A percentile compares a stretch with the other conserved stretches of the same genome.
phyloP scores from a whole-genome alignment of 1,140 invertebrate genomes.

The Monomorium pharaonis region DNA sequence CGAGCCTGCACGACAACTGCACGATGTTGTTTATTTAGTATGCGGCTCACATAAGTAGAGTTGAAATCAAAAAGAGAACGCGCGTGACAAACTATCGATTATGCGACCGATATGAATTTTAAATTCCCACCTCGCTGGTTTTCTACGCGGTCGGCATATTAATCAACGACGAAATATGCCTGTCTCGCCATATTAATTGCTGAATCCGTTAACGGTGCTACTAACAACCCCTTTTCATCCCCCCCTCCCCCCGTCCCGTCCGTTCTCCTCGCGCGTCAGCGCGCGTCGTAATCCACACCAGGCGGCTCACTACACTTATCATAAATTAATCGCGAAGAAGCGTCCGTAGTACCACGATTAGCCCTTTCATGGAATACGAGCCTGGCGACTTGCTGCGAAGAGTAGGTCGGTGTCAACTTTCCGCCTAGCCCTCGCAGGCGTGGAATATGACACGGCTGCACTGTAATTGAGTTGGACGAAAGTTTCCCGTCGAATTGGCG shows the following conservation, averaged over 20 bases:
- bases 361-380: slow-evolving; percentile 34
- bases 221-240: neutral
- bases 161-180: slow-evolving; percentile 48
- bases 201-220: slow-evolving; percentile 66
- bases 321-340: slow-evolving; percentile 65
- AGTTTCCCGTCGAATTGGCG: slow-evolving; percentile 38
- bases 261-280: no score
- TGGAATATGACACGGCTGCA: slow-evolving; percentile 4
- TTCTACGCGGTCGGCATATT: slow-evolving; percentile 32
- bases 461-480: slow-evolving; percentile 53
- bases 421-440: slow-evolving; percentile 29
- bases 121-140: slow-evolving; percentile 34
- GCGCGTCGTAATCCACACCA: slow-evolving; percentile 47
- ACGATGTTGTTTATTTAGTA: slow-evolving; percentile 6
- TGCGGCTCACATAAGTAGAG: neutral
- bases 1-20: neutral
- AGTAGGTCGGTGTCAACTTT: slow-evolving; percentile 56
- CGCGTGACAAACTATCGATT: slow-evolving; percentile 50
- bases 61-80: slow-evolving; percentile 31
- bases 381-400: slow-evolving; percentile 7
- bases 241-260: no score
- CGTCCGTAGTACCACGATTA: neutral
- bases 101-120: slow-evolving; percentile 49
- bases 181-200: slow-evolving; percentile 70
- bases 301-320: slow-evolving; percentile 54